Percentiles rank a stretch among this genome's conserved stretches.
phyloP scores from a whole-genome alignment of 2,113 vertebrate species.

The Phyllopteryx taeniolatus region DNA sequence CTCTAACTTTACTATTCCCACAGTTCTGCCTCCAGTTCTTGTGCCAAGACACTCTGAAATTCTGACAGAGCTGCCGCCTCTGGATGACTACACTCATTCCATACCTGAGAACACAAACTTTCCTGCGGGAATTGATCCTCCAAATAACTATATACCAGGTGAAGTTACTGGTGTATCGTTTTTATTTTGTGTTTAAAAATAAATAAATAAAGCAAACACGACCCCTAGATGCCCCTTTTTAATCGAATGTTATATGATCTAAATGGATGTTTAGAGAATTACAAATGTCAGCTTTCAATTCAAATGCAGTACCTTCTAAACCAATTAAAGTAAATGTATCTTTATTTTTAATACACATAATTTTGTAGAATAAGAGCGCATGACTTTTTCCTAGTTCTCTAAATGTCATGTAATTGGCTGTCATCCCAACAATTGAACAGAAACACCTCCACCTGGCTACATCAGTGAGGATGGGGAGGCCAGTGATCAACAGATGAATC shows the following conservation, averaged over 20 bases:
- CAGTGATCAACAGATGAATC: conserved; percentile 96
- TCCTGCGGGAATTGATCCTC: conserved; percentile 94
- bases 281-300: not conserved
- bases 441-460: conserved; percentile 96
- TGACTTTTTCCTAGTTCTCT: not conserved
- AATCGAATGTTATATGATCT: not conserved
- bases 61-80: conserved; percentile 88
- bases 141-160: conserved; percentile 99
- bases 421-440: conserved; percentile 57
- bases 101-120: conserved; percentile 99
- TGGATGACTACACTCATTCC: conserved; percentile 97
- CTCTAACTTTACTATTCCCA: conserved; percentile 5
- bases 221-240: no score
- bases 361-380: not conserved
- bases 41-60: conserved; percentile 97
- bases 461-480: conserved; percentile 99
- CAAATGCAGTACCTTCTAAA: not conserved
- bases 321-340: not conserved
- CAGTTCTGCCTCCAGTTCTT: conserved; percentile 93
- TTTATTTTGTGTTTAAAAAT: not conserved
- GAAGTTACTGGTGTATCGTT: conserved; percentile 17
- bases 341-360: not conserved
- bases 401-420: not conserved
- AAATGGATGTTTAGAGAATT: no score
- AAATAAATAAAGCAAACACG: not conserved